These are phyloP conservation scores for Mythimna impura DNA, from an alignment of 2,888 invertebrate genomes.

Conservation along the genomic window DNA sequence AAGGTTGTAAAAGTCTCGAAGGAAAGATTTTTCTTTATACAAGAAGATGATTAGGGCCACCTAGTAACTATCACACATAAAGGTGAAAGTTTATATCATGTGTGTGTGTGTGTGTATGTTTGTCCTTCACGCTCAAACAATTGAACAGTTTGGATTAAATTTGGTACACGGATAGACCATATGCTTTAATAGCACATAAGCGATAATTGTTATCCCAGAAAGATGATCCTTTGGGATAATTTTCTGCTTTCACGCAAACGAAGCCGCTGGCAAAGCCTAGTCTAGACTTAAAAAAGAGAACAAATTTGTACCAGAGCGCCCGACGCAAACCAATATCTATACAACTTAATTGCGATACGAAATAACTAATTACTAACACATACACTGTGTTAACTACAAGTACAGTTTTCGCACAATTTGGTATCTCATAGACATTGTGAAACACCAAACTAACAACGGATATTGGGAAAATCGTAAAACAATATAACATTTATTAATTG, in stretches of 20 bases:
- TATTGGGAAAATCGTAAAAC: slow-evolving; percentile 40
- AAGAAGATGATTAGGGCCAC: not conserved
- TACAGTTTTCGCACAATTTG: slow-evolving; percentile 10
- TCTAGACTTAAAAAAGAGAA: not conserved
- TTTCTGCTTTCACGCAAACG: too few relatives aligned
- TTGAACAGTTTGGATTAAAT: too few relatives aligned
- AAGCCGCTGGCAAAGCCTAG: too few relatives aligned
- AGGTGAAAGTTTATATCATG: too few relatives aligned
- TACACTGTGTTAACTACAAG: slow-evolving; percentile 10
- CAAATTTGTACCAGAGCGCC: not conserved
- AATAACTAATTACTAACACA: slow-evolving; percentile 21
- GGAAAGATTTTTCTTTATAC: not conserved
- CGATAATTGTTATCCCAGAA: too few relatives aligned
- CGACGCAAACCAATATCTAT: not conserved
- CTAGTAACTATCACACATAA: not conserved
- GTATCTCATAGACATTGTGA: slow-evolving; percentile 16
- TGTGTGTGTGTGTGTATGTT: too few relatives aligned
- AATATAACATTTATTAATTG: slow-evolving; percentile 19
- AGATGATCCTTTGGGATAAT: too few relatives aligned
- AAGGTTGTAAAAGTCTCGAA: not conserved
- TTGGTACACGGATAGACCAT: too few relatives aligned
- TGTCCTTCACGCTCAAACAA: too few relatives aligned
- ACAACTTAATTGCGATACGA: slow-evolving; percentile 16
- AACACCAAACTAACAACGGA: slow-evolving; percentile 32
- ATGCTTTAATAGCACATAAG: too few relatives aligned